Evolutionary conservation across 1,140 invertebrate species (phyloP).

Genomic region (Drosophila neocordata): DNA sequence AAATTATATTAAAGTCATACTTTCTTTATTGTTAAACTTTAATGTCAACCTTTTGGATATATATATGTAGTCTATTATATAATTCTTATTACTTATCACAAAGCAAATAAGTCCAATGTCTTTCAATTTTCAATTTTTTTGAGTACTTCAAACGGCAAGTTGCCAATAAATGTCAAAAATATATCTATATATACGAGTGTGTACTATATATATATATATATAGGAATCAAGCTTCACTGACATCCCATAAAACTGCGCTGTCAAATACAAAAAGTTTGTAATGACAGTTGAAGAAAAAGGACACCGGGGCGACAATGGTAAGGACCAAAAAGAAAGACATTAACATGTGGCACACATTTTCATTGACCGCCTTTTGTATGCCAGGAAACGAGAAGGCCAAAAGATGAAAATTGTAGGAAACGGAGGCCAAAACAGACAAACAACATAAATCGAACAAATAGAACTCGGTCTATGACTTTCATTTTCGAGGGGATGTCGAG

Average conservation of each 20-base stretch:
- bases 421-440: constrained; percentile 36
- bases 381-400: constrained; percentile 48
- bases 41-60: neutral
- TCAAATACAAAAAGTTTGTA: constrained; percentile 54
- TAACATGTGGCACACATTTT: constrained; percentile 59
- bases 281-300: constrained; percentile 25
- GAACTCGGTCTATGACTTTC: constrained; percentile 40
- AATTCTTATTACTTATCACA: constrained; percentile 1
- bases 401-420: constrained; percentile 30
- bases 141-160: constrained; percentile 51
- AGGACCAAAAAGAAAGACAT: constrained; percentile 49
- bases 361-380: constrained; percentile 32
- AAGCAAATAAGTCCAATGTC: constrained; percentile 9
- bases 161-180: constrained; percentile 59
- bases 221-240: constrained; percentile 32
- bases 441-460: constrained; percentile 15
- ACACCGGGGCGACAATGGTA: constrained; percentile 11
- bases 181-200: constrained; percentile 22
- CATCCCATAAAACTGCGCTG: constrained; percentile 45
- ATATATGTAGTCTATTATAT: neutral
- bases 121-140: constrained; percentile 15
- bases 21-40: too few species aligned
- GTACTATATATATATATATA: neutral
- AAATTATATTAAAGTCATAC: too few species aligned
- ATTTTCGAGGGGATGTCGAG: neutral